Evolutionary conservation across 2,113 vertebrate genomes (phyloP).

Genomic region (Copsychus sechellarum): DNA sequence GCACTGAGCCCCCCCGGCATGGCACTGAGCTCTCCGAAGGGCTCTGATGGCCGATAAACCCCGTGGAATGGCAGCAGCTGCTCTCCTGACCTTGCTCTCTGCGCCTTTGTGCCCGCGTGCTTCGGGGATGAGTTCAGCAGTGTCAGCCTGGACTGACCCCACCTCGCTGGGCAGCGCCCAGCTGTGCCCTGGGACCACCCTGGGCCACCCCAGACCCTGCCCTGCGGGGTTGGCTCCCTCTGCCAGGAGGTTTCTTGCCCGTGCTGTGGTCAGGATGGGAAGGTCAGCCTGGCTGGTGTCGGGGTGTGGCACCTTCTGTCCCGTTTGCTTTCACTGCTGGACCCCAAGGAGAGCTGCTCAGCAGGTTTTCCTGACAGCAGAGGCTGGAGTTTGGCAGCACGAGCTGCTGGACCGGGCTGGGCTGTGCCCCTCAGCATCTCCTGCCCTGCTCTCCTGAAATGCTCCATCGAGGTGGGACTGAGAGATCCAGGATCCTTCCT

Average conservation of each 20-base stretch:
- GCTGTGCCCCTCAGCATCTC: no score
- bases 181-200: neutral
- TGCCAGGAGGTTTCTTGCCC: fast-evolving
- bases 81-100: neutral
- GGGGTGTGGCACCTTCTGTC: neutral
- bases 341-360: fast-evolving
- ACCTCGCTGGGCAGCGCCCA: fast-evolving
- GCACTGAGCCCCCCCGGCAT: no score
- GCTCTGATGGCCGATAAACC: neutral
- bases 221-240: fast-evolving
- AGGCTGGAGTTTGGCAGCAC: no score
- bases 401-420: no score
- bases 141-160: neutral
- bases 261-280: fast-evolving
- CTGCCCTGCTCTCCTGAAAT: no score
- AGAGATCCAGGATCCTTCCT: no score
- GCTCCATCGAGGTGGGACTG: no score
- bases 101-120: neutral
- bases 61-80: neutral
- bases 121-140: neutral
- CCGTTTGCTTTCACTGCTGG: fast-evolving
- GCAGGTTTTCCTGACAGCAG: neutral
- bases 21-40: fast-evolving
- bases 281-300: neutral
- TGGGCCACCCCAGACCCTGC: neutral